phyloP scores from a whole-genome alignment of 2,888 invertebrate species.

The Epinotia ramella region DNA sequence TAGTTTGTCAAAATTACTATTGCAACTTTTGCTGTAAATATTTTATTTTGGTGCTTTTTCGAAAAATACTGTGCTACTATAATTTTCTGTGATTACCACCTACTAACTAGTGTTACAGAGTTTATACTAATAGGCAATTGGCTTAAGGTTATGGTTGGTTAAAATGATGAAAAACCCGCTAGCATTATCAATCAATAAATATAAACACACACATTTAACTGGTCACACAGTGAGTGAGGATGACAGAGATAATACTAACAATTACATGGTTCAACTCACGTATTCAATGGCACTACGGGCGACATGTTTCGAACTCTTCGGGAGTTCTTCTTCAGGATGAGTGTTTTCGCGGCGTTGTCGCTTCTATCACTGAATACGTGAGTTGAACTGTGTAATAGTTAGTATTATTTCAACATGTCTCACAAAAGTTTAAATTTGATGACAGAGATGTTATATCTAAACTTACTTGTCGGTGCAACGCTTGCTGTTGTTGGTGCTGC shows the following conservation, averaged over 20 bases:
- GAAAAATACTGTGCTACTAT: neutral
- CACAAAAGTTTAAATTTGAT: too few species aligned
- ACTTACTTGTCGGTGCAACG: constrained; percentile 71
- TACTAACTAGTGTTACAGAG: neutral
- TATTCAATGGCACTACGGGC: too few species aligned
- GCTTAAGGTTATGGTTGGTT: neutral
- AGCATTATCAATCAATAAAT: neutral
- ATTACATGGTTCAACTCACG: too few species aligned
- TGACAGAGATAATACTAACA: too few species aligned
- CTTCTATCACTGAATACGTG: too few species aligned
- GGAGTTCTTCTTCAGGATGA: too few species aligned
- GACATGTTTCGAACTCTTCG: too few species aligned
- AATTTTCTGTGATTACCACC: neutral
- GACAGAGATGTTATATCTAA: neutral
- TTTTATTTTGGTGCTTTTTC: neutral
- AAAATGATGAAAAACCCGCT: neutral
- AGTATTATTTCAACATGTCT: too few species aligned
- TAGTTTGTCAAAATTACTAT: neutral
- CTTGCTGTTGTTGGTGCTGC: constrained; percentile 56
- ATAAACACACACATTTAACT: neutral
- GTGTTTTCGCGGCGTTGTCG: too few species aligned
- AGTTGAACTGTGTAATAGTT: too few species aligned
- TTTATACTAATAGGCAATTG: neutral
- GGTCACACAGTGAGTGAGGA: neutral
- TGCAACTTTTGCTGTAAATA: neutral